Base-by-base conservation (phyloP, 2,797 vertebrate species). In the Enteromius unitaeniatus region DNA sequence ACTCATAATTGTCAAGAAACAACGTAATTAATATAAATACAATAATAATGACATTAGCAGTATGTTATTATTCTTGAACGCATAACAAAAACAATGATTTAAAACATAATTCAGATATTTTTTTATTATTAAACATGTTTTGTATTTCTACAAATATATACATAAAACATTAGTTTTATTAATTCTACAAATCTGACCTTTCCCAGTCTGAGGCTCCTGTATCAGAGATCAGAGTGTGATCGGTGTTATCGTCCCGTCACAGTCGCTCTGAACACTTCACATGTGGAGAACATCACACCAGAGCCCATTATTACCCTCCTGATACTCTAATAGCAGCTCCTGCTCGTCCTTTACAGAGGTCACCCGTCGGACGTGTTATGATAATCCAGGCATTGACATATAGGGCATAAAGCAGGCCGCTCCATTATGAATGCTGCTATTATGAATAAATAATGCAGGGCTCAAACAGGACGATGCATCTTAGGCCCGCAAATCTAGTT, bases 361-460 rank as follows among this genome's bases (percentile, higher is more conserved):
- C 28, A 58, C 31, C 1, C 21, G 6, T 26, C 37, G n/a, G 23
- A 45, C 14, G 6, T 31, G 79, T 70, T 60, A 19, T 28, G 49
- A 69, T 67, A 45, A 80, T 80, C 47, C 28, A 0, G 67, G 23
- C 69, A 45, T 28, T 26, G 65, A 70, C 79, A 45, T 31, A 13
- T 23, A 42, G 9, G 28, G 34, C 9, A 42, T 28, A 69, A 55
- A 70, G 21, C n/a, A 5, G 15, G 6, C 23, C 7, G 49, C 49
- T 49, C n/a, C 51, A 19, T 81, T 72, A 58, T 72, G 7, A 60
- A 81, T 26, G 79, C 31, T 8, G 23, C 65, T 31, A n/a, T 69
- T 80, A 70, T 80, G 34, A 80, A 70, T 80, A 80, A 81, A 45
- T 70, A 72, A 72, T 81, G 67, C 3, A 14, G 14, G 11, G 23